Evolutionary conservation across 2,888 invertebrate genomes (phyloP), one percentile per base, ranked within the genome.

Genomic region (Tipula unca): DNA sequence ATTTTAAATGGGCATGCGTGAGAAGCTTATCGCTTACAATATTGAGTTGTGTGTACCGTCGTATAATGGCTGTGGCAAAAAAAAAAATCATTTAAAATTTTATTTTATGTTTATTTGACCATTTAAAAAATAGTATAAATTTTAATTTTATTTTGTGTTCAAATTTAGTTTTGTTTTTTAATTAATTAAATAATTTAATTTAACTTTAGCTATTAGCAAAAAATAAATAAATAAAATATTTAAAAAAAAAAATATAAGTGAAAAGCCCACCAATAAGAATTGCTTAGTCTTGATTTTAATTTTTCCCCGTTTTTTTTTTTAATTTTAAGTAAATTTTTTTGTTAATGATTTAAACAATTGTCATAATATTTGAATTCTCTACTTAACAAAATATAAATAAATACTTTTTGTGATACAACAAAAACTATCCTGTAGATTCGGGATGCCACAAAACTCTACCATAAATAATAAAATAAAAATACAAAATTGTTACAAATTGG

Each of bases 181-280:
- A 69, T 69, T 69, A 69, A 69, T 69, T 69, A 69, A 69, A 69
- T 69, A 69, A 69, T 69, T 69, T 69, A 69, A 69, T 69, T 69
- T 69, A 69, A 69, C 25, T 69, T 69, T 69, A 69, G 69, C 69
- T 69, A 10, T 69, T 69, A 69, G 69, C 69, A 69, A 69, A 8
- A 69, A 69, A 69, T 17, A 39, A 39, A 54, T 17, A 54, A 32
- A 32, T 32, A 54, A 54, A 54, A n/a, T 8, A 17, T 54, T 32
- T 17, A 54, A 54, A 54, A 54, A 54, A 54, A 69, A 69, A 69
- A 69, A 69, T 69, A 25, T 69, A 69, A 69, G 69, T 69, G 69
- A 69, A 69, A 69, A 69, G 69, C 69, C 69, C 69, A 69, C 69
- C 69, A 69, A 69, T 69, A 69, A 69, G 69, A 69, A 69, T 69